These are phyloP conservation scores for Tokudaia tokunoshimensis DNA, from an alignment of 2,797 vertebrate species.

Conservation along the genomic window DNA sequence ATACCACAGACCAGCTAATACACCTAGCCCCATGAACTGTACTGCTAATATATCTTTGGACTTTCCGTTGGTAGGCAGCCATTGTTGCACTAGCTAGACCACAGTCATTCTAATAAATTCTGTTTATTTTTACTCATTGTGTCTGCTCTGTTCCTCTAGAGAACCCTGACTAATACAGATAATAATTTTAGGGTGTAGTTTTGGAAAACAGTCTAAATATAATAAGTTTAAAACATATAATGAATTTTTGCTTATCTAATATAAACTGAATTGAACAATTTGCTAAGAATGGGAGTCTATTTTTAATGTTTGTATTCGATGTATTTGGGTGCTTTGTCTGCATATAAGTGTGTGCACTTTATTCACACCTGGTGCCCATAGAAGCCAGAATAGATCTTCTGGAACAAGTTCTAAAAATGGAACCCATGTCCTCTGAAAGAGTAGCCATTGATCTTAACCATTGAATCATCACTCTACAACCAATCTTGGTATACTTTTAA, in stretches of 20 bases:
- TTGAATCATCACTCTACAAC: background rate
- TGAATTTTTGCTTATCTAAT: background rate
- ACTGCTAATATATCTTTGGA: background rate
- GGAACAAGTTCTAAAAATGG: accelerated
- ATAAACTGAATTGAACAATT: background rate
- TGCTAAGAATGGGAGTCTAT: background rate
- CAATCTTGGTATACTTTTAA: background rate
- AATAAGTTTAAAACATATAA: background rate
- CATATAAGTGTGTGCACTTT: background rate
- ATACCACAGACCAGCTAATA: background rate
- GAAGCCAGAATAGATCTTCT: background rate
- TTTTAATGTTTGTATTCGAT: background rate
- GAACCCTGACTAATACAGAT: background rate
- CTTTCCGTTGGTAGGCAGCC: background rate
- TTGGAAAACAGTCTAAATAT: background rate
- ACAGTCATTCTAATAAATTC: background rate
- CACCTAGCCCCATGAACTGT: background rate
- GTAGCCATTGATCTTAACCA: background rate
- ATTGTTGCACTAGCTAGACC: background rate
- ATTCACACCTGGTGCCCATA: background rate
- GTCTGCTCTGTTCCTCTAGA: background rate
- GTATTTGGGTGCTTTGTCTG: background rate
- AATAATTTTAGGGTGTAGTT: background rate
- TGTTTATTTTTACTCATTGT: background rate
- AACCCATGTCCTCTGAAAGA: background rate